Evolutionary conservation across 2,888 invertebrate genomes (phyloP).

Genomic region (Pyrocoelia pectoralis): DNA sequence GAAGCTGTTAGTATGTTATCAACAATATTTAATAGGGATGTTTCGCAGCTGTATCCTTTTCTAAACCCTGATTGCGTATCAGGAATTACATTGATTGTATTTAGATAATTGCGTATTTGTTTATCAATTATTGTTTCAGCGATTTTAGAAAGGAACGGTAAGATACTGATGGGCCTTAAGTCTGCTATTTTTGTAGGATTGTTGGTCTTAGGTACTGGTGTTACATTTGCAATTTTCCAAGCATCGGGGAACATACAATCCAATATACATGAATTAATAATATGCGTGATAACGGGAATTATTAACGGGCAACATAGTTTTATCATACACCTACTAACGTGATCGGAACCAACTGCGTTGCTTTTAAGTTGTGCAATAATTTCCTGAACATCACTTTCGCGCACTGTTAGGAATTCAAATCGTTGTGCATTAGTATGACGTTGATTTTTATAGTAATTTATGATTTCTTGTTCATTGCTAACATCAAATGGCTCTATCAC

Average conservation of each 20-base stretch:
- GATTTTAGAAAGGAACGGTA: background rate
- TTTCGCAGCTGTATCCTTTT: background rate
- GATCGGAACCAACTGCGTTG: background rate
- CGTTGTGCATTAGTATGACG: background rate
- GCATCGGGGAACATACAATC: background rate
- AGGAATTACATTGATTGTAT: background rate
- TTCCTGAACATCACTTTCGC: background rate
- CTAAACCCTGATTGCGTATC: conserved; percentile 6
- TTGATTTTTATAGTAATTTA: background rate
- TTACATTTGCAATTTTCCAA: conserved; percentile 4
- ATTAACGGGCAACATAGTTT: background rate
- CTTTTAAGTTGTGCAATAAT: background rate
- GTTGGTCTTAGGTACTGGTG: background rate
- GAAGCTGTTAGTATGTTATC: background rate
- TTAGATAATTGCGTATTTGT: background rate
- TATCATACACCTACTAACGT: background rate
- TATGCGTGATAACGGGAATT: background rate
- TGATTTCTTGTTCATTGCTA: background rate
- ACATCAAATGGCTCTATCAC: background rate
- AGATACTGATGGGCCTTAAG: background rate
- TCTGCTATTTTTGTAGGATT: background rate
- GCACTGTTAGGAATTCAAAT: background rate
- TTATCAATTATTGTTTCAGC: background rate
- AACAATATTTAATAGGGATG: background rate
- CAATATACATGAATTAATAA: background rate